These are phyloP conservation scores for Prionailurus bengalensis DNA, from an alignment of 2,113 vertebrate species.

Conservation along the genomic window DNA sequence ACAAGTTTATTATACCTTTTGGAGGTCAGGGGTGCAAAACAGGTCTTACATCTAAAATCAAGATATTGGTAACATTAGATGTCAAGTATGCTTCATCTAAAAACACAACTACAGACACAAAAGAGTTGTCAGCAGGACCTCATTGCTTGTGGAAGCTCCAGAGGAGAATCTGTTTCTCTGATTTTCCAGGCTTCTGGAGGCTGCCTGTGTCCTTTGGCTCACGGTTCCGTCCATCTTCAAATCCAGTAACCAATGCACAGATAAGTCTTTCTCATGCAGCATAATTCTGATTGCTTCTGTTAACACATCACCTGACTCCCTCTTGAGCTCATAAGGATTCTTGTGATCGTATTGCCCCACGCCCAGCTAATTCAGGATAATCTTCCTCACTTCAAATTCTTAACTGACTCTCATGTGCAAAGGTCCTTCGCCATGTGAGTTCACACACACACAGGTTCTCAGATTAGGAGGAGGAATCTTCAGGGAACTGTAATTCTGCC, in stretches of 20 bases:
- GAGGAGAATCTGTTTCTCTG: neutral
- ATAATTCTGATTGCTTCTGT: neutral
- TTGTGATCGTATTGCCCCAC: neutral
- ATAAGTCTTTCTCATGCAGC: neutral
- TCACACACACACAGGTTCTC: neutral
- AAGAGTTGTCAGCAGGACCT: neutral
- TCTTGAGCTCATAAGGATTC: neutral
- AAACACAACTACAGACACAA: neutral
- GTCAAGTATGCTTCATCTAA: neutral
- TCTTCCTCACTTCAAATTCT: neutral
- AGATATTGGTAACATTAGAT: neutral
- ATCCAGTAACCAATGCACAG: fast-evolving
- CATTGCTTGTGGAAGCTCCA: neutral
- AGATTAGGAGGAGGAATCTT: neutral
- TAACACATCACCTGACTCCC: neutral
- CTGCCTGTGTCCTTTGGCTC: neutral
- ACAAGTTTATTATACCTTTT: neutral
- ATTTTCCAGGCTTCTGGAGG: neutral
- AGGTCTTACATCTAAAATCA: neutral
- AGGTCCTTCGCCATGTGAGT: neutral
- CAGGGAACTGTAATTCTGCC: neutral
- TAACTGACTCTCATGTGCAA: neutral
- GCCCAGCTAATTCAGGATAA: neutral
- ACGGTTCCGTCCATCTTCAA: neutral
- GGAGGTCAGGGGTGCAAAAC: neutral